phyloP scores from a whole-genome alignment of 2,113 vertebrate species.

The Colossoma macropomum region DNA sequence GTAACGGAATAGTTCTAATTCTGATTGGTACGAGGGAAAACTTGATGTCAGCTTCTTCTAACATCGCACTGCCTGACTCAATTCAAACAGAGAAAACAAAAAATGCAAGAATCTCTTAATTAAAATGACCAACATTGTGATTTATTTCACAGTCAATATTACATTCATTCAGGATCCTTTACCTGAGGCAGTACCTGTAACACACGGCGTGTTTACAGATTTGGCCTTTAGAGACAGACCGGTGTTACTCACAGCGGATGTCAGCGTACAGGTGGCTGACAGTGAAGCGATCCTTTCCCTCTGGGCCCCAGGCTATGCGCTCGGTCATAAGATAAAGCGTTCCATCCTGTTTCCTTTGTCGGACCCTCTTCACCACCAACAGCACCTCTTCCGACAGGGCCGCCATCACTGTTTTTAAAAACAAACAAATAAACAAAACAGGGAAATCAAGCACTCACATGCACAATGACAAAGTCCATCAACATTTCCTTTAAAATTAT shows the following conservation, averaged over 20 bases:
- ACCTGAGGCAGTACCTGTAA: too few relatives aligned
- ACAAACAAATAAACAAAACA: not conserved
- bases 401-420: conserved; percentile 79
- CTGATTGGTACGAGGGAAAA: too few relatives aligned
- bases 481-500: not conserved
- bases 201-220: not conserved
- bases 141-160: too few relatives aligned
- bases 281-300: conserved; percentile 97
- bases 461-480: not conserved
- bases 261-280: conserved; percentile 96
- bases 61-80: too few relatives aligned
- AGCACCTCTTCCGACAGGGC: conserved; percentile 97
- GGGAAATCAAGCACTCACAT: not conserved
- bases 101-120: too few relatives aligned
- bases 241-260: conserved; percentile 91
- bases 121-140: too few relatives aligned
- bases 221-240: too few relatives aligned
- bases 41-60: too few relatives aligned
- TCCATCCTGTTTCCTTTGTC: conserved; percentile 97
- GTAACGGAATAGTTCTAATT: too few relatives aligned
- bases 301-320: conserved; percentile 95
- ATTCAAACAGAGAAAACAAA: too few relatives aligned
- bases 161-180: too few relatives aligned
- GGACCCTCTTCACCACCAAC: conserved; percentile 94
- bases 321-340: conserved; percentile 98